A percentile compares a stretch with the other conserved stretches of the same genome.
Evolutionary conservation across 2,113 vertebrate species (phyloP).

Genomic region (Podocnemis expansa): DNA sequence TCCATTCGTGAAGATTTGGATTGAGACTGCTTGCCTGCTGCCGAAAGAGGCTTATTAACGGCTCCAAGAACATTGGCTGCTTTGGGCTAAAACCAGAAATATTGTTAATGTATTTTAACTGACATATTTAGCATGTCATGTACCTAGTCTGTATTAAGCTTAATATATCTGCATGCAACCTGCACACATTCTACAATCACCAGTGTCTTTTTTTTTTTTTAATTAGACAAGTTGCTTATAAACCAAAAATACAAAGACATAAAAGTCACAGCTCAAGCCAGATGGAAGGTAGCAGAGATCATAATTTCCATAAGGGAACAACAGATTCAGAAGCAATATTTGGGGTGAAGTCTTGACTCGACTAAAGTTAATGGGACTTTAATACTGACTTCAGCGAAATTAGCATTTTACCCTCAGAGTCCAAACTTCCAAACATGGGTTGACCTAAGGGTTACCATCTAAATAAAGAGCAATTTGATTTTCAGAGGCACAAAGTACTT

Average conservation of each 20-base stretch:
- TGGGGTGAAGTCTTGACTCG: background rate
- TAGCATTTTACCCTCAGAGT: background rate
- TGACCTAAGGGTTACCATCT: background rate
- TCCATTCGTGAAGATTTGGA: conserved; percentile 98
- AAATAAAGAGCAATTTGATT: background rate
- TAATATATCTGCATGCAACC: conserved; percentile 26
- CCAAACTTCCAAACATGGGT: background rate
- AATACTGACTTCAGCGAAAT: background rate
- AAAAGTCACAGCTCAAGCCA: background rate
- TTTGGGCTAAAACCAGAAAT: conserved; percentile 89
- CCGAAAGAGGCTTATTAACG: conserved; percentile 96
- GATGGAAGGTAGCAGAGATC: background rate
- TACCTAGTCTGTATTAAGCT: background rate
- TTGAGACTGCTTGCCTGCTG: conserved; percentile 95
- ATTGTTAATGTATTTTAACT: conserved; percentile 60
- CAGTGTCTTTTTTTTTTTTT: background rate
- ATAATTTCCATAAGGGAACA: background rate
- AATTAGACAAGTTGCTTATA: background rate
- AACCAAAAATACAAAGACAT: background rate
- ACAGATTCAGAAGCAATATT: background rate
- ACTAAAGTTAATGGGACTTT: background rate
- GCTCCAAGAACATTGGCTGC: conserved; percentile 96
- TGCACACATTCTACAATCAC: conserved; percentile 16
- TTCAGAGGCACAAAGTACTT: background rate
- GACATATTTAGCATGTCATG: conserved; percentile 26